A percentile compares a stretch with the other conserved stretches of the same genome.
These are phyloP conservation scores for Saguinus imperator DNA, from an alignment of 2,113 vertebrate genomes.

Conservation along the genomic window DNA sequence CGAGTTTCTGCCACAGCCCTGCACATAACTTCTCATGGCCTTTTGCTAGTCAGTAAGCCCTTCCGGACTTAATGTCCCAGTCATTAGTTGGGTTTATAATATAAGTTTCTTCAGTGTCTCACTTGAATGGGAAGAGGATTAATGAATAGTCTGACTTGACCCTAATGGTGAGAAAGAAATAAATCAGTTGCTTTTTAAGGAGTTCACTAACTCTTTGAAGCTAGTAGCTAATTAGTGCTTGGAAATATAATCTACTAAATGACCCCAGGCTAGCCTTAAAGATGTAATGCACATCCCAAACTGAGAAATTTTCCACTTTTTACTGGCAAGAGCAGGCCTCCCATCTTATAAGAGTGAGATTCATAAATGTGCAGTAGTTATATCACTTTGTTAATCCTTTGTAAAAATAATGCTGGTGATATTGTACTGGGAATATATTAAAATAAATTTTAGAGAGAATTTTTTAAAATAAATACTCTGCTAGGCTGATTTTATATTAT, in stretches of 20 bases:
- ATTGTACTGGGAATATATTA: neutral
- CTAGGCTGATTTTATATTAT: constrained; percentile 22
- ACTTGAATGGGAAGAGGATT: constrained; percentile 14
- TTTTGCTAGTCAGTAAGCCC: neutral
- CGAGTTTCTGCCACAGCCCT: neutral
- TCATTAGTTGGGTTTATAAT: constrained; percentile 15
- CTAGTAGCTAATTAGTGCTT: constrained; percentile 35
- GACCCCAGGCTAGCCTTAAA: constrained; percentile 3
- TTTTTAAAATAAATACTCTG: constrained; percentile 8
- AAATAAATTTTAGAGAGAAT: neutral
- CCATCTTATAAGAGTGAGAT: neutral
- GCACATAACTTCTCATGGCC: neutral
- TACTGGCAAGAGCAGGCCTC: neutral
- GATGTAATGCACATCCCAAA: neutral
- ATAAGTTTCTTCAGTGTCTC: neutral
- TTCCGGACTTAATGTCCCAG: neutral
- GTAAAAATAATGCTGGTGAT: neutral
- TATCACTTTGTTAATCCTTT: neutral
- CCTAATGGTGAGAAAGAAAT: neutral
- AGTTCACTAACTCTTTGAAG: constrained; percentile 54
- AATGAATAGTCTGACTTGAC: constrained; percentile 27
- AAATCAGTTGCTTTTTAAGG: constrained; percentile 44
- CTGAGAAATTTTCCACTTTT: constrained; percentile 40
- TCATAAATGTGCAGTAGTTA: neutral
- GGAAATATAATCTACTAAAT: constrained; percentile 51